Evolutionary conservation across 2,888 invertebrate species (phyloP).

Genomic region (Lasioglossum zephyrum): DNA sequence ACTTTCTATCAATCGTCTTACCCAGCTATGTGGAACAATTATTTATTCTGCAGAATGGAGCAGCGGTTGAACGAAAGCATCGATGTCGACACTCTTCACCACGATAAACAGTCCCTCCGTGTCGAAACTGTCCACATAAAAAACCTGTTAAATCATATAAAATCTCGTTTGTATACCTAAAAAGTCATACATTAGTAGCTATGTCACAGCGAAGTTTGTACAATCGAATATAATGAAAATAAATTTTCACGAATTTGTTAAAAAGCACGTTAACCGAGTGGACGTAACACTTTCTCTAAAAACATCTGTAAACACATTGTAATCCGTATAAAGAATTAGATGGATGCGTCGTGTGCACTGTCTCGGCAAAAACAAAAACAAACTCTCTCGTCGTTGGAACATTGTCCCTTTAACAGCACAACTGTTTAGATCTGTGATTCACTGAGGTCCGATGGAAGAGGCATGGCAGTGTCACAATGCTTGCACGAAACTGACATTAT

Average conservation of each 20-base stretch:
- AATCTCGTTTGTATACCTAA: not conserved
- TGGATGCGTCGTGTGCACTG: not conserved
- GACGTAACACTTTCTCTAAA: not conserved
- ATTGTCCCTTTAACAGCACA: not conserved
- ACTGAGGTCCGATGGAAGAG: not conserved
- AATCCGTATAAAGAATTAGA: not conserved
- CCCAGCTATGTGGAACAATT: slow-evolving; percentile 68
- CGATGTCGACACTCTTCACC: slow-evolving; percentile 25
- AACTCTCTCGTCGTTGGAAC: not conserved
- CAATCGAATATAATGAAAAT: not conserved
- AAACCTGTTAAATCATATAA: not conserved
- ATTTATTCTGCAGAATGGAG: slow-evolving; percentile 72
- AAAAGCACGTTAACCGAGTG: not conserved
- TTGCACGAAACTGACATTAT: slow-evolving; percentile 32
- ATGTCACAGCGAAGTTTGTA: slow-evolving; percentile 17
- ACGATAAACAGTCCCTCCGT: slow-evolving; percentile 34
- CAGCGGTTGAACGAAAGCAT: slow-evolving; percentile 38
- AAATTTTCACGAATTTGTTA: not conserved
- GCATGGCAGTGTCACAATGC: not conserved
- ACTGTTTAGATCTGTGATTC: slow-evolving; percentile 3
- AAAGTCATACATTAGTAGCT: not conserved
- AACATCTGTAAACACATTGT: accelerated
- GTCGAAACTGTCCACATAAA: slow-evolving; percentile 26
- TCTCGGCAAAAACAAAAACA: slow-evolving; percentile 1
- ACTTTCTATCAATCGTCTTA: slow-evolving; percentile 67